phyloP scores from a whole-genome alignment of 2,113 vertebrate genomes.

The Galemys pyrenaicus region DNA sequence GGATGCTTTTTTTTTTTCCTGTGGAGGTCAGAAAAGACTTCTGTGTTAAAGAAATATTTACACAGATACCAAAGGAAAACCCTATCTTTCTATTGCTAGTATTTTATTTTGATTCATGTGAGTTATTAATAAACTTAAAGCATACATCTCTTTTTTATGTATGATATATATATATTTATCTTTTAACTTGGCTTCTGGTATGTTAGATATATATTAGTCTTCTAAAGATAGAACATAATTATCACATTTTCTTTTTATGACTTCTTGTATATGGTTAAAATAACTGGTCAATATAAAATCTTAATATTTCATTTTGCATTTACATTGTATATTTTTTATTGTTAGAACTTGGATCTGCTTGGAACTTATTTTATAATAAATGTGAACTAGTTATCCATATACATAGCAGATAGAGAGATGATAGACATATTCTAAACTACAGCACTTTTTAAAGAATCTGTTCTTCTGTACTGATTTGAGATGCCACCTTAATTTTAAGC shows the following conservation, averaged over 20 bases:
- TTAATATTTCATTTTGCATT: neutral
- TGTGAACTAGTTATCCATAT: neutral
- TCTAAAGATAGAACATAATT: neutral
- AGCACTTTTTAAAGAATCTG: neutral
- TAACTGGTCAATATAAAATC: neutral
- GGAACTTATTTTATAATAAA: neutral
- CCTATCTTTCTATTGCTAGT: neutral
- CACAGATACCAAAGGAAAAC: neutral
- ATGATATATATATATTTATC: neutral
- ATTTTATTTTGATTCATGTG: neutral
- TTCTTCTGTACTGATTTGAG: neutral
- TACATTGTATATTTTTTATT: neutral
- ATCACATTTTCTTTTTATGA: neutral
- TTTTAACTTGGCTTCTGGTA: neutral
- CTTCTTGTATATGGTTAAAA: neutral
- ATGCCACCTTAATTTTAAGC: neutral
- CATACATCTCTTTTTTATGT: neutral
- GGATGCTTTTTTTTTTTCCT: neutral
- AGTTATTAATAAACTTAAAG: neutral
- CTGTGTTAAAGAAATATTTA: conserved; percentile 8
- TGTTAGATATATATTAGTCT: neutral
- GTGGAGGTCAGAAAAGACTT: neutral
- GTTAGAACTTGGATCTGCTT: neutral
- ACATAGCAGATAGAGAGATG: neutral
- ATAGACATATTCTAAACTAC: neutral